Evolutionary conservation across 64 coral and sea anemone genomes (phyloP), one percentile per base, ranked within the genome.

Genomic region (Astreopora myriophthalma): DNA sequence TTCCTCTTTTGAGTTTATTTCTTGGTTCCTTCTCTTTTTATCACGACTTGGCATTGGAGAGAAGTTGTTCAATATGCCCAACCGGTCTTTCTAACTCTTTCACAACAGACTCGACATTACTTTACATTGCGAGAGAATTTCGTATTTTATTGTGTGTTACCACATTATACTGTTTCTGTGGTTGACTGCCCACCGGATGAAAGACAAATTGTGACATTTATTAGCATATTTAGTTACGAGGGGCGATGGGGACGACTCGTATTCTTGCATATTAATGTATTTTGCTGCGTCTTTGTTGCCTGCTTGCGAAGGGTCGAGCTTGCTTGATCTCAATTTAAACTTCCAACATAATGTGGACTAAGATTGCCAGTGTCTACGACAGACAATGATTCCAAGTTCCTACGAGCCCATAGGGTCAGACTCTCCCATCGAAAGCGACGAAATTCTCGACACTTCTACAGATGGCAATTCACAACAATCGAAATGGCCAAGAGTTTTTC

Each of bases 361-460:
- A 25, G 65, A 37, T 22, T 10, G 28, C 30, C 20, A 23, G 29
- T 87, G 20, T n/a, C 9, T 87, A 31, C 16, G 1, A 11, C 75
- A 26, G 46, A 94, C 32, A 63, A 97, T 97, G 95, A 93, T 97
- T 79, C 87, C 86, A 10, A 86, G 85, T 58, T 97, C 95, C 0
- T 97, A 97, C 69, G 40, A 94, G 19, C 87, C 79, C 13, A 97
- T 97, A 48, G 77, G 86, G 22, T 87, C 86, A 16, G 91, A 97
- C 58, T 84, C 75, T 40, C 88, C 74, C 24, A 31, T 57, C 20
- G 49, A 84, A 65, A 92, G 71, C 27, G 89, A 81, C 63, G 76
- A 80, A 72, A 75, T 83, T 27, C 52, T 60, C 8, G 87, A 87
- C 85, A 35, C 57, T 8, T 13, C 40, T 34, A 35, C 24, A 3